Conservation (phyloP, 2,797 vertebrate genomes). For the Acrossocheilus wenchowensis region DNA sequence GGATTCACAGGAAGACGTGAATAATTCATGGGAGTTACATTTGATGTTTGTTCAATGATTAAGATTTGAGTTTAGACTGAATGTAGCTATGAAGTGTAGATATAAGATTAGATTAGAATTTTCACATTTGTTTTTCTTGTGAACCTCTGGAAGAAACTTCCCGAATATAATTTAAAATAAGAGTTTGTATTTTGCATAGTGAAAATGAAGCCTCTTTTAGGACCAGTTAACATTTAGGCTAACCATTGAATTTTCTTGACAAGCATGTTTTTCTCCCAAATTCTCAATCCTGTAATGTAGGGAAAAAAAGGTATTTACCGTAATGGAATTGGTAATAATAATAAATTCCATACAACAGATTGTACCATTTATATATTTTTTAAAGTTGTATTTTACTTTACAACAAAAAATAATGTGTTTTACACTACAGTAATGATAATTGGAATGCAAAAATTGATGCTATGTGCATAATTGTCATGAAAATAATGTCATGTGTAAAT, state of each 20-base stretch:
- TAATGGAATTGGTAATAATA: not conserved
- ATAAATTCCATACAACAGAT: not conserved
- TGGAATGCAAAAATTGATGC: not conserved
- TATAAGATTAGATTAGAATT: not conserved
- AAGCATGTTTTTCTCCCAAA: not conserved
- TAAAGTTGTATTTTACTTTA: not conserved
- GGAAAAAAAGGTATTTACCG: not conserved
- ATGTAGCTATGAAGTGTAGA: not conserved
- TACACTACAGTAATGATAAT: not conserved
- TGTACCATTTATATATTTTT: not conserved
- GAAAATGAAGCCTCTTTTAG: not conserved
- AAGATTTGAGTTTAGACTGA: not conserved
- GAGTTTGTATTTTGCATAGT: not conserved
- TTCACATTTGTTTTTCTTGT: not conserved
- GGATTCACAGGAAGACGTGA: not conserved
- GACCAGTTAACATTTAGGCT: not conserved
- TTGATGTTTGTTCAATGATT: slow-evolving; percentile 5
- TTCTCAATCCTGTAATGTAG: not conserved
- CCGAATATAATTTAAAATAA: not conserved
- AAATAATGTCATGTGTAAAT: not conserved
- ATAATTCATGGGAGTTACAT: slow-evolving; percentile 1
- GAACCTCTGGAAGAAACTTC: not conserved
- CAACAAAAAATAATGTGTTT: not conserved
- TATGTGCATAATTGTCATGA: not conserved
- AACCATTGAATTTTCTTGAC: not conserved